These are phyloP conservation scores for Lepus europaeus DNA, from an alignment of 2,113 vertebrate species.

Conservation along the genomic window DNA sequence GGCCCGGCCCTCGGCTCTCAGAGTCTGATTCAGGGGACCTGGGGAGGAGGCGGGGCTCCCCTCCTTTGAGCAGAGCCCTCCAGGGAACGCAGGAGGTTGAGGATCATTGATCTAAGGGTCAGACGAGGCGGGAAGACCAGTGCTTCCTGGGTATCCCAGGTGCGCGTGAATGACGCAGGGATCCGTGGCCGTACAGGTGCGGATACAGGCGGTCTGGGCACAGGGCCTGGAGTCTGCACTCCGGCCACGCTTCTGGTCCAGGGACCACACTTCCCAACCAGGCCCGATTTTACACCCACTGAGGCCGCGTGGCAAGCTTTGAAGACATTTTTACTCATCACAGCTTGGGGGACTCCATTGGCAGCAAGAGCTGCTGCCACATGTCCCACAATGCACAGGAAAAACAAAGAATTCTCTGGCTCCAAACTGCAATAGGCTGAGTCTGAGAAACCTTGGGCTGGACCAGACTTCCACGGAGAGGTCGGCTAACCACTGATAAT, in stretches of 20 bases:
- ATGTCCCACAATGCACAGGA: background rate
- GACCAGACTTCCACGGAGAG: background rate
- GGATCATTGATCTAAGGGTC: background rate
- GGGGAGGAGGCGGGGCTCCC: background rate
- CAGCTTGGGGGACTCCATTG: background rate
- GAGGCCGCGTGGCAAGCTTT: background rate
- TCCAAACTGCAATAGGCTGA: too few species aligned
- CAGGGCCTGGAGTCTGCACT: background rate
- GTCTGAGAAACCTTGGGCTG: too few species aligned
- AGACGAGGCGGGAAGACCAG: background rate
- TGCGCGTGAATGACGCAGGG: background rate
- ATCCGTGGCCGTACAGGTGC: background rate
- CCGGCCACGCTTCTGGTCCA: background rate
- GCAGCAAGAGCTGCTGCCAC: background rate
- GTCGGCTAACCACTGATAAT: background rate
- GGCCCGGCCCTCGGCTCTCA: rapidly evolving
- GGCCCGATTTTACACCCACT: background rate
- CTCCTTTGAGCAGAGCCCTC: background rate
- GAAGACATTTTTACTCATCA: background rate
- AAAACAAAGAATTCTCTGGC: too few species aligned
- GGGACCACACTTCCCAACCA: background rate
- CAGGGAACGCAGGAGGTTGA: background rate
- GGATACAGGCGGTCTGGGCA: background rate
- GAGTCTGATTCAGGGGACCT: background rate
- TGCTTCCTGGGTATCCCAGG: background rate